These are phyloP conservation scores for Orthosia gothica DNA, from an alignment of 2,888 invertebrate species.

Conservation along the genomic window DNA sequence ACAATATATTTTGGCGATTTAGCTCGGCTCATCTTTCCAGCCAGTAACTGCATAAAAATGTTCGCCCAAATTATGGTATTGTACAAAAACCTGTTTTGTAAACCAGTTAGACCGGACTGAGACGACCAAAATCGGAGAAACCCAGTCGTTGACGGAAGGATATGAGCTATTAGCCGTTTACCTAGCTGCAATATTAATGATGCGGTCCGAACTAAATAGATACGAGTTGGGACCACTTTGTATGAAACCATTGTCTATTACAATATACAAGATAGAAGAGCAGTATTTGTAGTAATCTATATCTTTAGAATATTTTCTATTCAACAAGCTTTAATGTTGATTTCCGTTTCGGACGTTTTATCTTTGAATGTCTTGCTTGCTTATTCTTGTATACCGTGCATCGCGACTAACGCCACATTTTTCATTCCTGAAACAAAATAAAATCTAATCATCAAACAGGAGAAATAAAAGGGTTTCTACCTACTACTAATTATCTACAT, in stretches of 20 bases:
- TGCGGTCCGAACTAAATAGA: conserved; percentile 1
- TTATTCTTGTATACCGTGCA: background rate
- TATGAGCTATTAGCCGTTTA: conserved; percentile 50
- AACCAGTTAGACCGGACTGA: conserved; percentile 51
- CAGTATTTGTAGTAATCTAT: no score
- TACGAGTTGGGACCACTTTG: background rate
- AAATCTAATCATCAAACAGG: background rate
- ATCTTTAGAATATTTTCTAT: no score
- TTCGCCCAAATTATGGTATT: conserved; percentile 53
- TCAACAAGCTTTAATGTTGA: background rate
- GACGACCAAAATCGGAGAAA: conserved; percentile 53
- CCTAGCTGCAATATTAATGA: conserved; percentile 50
- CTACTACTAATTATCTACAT: conserved; percentile 11
- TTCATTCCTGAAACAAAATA: background rate
- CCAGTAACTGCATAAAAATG: conserved; percentile 50
- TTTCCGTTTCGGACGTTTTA: background rate
- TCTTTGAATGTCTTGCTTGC: background rate
- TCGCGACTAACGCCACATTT: background rate
- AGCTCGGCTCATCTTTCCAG: conserved; percentile 16
- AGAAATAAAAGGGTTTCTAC: conserved; percentile 14
- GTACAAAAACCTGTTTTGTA: conserved; percentile 44
- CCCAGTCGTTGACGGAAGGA: conserved; percentile 46
- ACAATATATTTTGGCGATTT: conserved; percentile 6
- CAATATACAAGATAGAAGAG: no score
- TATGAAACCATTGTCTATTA: background rate